phyloP scores from a whole-genome alignment of 2,113 vertebrate species.

The Cryptomyrus ogoouensis region DNA sequence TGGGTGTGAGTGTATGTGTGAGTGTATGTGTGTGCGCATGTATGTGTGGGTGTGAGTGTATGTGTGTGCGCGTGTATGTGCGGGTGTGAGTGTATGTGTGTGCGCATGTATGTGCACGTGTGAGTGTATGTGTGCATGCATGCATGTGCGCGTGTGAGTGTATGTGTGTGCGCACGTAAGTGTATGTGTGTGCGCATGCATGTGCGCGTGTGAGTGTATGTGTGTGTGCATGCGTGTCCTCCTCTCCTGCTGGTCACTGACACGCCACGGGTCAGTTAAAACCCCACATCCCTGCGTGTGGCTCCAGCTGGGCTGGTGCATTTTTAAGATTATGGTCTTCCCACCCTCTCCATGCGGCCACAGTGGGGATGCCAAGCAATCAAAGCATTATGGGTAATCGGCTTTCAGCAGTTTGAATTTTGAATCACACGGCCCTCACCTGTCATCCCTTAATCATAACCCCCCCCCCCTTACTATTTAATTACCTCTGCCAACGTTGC shows the following conservation, averaged over 20 bases:
- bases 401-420: background rate
- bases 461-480: background rate
- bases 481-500: background rate
- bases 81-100: too few species aligned
- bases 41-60: too few species aligned
- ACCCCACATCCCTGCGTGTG: background rate
- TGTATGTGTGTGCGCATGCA: background rate
- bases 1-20: too few species aligned
- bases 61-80: too few species aligned
- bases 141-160: background rate
- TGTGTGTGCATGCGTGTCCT: background rate
- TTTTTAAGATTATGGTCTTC: background rate
- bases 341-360: background rate
- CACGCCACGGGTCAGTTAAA: background rate
- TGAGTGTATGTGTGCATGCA: too few species aligned
- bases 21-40: too few species aligned
- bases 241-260: background rate
- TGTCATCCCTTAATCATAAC: background rate
- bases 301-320: background rate
- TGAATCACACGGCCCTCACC: background rate
- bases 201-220: background rate
- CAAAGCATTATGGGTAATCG: conserved; percentile 4
- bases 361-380: background rate
- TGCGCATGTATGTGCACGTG: too few species aligned
- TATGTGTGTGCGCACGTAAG: background rate